phyloP scores from a whole-genome alignment of 2,797 vertebrate genomes.

The Sciurus vulgaris region DNA sequence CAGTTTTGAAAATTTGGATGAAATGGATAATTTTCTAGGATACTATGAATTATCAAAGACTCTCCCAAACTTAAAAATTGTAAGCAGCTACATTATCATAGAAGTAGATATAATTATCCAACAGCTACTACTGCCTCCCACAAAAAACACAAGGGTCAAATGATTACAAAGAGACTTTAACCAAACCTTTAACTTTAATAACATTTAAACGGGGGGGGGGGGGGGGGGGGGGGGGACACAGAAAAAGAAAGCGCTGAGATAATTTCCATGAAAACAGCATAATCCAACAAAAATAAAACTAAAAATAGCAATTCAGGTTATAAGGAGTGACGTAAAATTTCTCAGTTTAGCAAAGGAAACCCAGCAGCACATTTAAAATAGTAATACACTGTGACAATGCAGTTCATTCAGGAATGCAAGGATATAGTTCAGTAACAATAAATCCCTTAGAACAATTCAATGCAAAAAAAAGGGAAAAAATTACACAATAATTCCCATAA shows the following conservation, averaged over 20 bases:
- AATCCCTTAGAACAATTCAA: constrained; percentile 39
- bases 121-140: not conserved
- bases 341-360: constrained; percentile 27
- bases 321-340: not conserved
- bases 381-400: not conserved
- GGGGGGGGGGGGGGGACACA: not conserved
- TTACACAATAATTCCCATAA: constrained; percentile 21
- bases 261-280: constrained; percentile 51
- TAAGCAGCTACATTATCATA: constrained; percentile 8
- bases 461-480: not conserved
- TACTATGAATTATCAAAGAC: constrained; percentile 28
- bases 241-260: not conserved
- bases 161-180: constrained; percentile 11
- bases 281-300: constrained; percentile 45
- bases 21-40: constrained; percentile 19
- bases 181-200: constrained; percentile 31
- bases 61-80: not conserved
- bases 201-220: not conserved
- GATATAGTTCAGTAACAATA: not conserved
- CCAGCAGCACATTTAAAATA: constrained; percentile 36
- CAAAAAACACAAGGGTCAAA: not conserved
- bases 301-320: not conserved
- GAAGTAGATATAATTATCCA: constrained; percentile 24
- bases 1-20: constrained; percentile 14
- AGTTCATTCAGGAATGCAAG: constrained; percentile 10